A percentile compares a stretch with the other conserved stretches of the same genome.
Evolutionary conservation across 2,113 vertebrate genomes (phyloP).

Genomic region (Pipa parva): DNA sequence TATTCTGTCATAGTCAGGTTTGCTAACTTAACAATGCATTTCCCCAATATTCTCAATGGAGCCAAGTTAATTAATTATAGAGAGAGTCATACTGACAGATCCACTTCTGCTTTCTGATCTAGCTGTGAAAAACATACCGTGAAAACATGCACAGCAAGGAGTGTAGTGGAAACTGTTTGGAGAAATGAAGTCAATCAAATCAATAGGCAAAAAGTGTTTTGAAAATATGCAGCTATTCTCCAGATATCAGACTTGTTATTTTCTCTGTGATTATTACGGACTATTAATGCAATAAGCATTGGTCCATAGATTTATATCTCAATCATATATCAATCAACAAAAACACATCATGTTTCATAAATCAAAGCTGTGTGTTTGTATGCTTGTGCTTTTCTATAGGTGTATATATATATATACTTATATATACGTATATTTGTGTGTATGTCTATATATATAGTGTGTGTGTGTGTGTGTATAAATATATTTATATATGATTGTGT

Average conservation of each 20-base stretch:
- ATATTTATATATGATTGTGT: too few species aligned
- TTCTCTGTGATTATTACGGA: background rate
- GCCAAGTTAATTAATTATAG: background rate
- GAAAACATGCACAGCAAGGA: background rate
- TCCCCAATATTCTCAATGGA: background rate
- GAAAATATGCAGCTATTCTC: background rate
- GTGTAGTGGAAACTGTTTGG: background rate
- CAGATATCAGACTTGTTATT: background rate
- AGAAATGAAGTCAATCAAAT: background rate
- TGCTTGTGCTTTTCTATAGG: too few species aligned
- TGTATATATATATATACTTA: too few species aligned
- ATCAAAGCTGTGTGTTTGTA: too few species aligned
- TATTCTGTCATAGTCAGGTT: too few species aligned
- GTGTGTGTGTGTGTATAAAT: too few species aligned
- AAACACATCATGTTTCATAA: too few species aligned
- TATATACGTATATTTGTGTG: too few species aligned
- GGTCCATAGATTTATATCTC: too few species aligned
- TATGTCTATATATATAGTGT: too few species aligned
- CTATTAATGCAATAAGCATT: too few species aligned
- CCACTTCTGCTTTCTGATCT: background rate
- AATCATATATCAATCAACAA: too few species aligned
- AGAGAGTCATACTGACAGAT: background rate
- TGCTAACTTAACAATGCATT: background rate
- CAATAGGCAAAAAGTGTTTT: background rate
- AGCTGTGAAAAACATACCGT: background rate